These are phyloP conservation scores for Leptopilina drosophilae DNA, from an alignment of 2,888 invertebrate genomes.

Conservation along the genomic window DNA sequence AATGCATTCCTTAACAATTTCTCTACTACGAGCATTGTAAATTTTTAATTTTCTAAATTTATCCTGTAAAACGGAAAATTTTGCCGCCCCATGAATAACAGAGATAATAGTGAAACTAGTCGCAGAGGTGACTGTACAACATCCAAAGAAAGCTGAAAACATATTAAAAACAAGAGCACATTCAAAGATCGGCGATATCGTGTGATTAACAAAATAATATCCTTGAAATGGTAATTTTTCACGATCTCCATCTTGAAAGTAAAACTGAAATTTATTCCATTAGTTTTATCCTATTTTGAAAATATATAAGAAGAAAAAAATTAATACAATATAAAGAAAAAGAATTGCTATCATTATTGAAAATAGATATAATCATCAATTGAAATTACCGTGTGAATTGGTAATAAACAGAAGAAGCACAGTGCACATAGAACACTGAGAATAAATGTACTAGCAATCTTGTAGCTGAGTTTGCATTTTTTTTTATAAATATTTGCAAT, in stretches of 20 bases:
- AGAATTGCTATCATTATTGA: no score
- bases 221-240: conserved; percentile 66
- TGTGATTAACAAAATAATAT: conserved; percentile 64
- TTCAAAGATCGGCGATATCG: conserved; percentile 61
- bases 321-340: no score
- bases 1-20: conserved; percentile 56
- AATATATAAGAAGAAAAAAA: no score
- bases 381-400: conserved; percentile 63
- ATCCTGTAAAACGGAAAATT: conserved; percentile 64
- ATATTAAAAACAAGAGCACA: conserved; percentile 58
- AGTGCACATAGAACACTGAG: conserved; percentile 58
- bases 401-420: conserved; percentile 54
- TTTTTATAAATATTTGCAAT: conserved; percentile 58
- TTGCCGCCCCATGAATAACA: conserved; percentile 68
- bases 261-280: neutral
- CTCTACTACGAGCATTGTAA: conserved; percentile 49
- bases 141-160: conserved; percentile 56
- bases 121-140: conserved; percentile 62
- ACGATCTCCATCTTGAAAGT: conserved; percentile 42
- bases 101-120: conserved; percentile 67
- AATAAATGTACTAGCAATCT: conserved; percentile 66
- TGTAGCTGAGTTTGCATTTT: conserved; percentile 62
- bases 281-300: no score
- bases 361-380: no score
- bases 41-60: conserved; percentile 57